Base-by-base conservation (phyloP, 2,797 vertebrate genomes). In the Myripristis murdjan region DNA sequence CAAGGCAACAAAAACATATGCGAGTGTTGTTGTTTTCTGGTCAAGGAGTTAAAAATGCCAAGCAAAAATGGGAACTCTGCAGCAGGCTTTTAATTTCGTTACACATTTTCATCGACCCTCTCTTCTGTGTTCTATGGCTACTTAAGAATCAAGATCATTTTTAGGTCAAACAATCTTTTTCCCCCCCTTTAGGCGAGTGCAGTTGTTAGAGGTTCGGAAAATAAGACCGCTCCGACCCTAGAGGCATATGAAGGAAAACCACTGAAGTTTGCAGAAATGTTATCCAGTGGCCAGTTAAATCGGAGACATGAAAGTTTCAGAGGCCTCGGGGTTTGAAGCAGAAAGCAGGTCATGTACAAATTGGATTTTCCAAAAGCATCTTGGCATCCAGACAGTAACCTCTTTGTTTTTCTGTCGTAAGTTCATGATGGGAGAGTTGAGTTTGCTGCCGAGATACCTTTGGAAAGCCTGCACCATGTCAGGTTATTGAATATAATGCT, bases 11-110 rank as follows among this genome's bases (percentile, higher is more conserved):
- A 95, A 96, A 95, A 97, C 95, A 95, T 96, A 97, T 96, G 96
- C 97, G 96, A 97, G 96, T 98, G 97, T 97, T 98, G 94, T 95
- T 97, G 96, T 97, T 97, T 97, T 98, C 98, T 98, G 97, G 97
- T 98, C 97, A 98, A 98, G 97, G 94, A 95, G 95, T 83, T 83
- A 80, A 82, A 76, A 85, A 84, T 58, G 94, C 83, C 61, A 66
- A 80, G 81, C 77, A 95, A 94, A 93, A 95, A 95, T 91, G 87
- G 48, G 71, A 96, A 95, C 95, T 97, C 93, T 95, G 95, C 94
- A 96, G 95, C 95, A 95, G 96, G 96, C 96, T 98, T 37, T 97
- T 95, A 93, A 82, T 95, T 96, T 95, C 89, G 90, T 96, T 80
- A 28, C 35, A 37, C 35, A 37, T 37, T 37, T 37, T 22, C 47